These are phyloP conservation scores for Drosophila mercatorum DNA, from an alignment of 2,888 invertebrate species.

Conservation along the genomic window DNA sequence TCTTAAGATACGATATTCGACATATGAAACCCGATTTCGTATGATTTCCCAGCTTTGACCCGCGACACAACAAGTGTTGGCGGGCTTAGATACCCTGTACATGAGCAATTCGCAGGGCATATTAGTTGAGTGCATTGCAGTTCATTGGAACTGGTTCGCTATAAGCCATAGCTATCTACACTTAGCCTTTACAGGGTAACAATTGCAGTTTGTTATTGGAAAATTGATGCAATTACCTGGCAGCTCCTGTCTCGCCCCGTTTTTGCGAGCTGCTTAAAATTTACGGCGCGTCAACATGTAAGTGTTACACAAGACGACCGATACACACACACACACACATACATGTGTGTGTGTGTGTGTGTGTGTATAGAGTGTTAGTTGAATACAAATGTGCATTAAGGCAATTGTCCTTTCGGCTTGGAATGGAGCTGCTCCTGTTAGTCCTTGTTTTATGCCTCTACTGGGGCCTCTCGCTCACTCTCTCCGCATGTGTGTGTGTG, in stretches of 20 bases:
- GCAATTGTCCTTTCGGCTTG: conserved; percentile 49
- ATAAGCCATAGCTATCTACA: background rate
- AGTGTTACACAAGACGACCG: conserved; percentile 34
- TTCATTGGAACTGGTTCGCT: background rate
- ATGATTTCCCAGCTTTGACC: no score
- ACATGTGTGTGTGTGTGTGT: background rate
- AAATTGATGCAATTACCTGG: conserved; percentile 23
- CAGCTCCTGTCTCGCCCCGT: background rate
- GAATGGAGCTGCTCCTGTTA: conserved; percentile 11
- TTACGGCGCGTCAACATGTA: conserved; percentile 45
- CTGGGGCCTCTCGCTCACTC: conserved; percentile 18
- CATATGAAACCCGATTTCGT: no score
- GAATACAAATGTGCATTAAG: conserved; percentile 51
- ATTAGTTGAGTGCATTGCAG: background rate
- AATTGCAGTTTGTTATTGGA: conserved; percentile 9
- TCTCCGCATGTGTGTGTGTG: conserved; percentile 5
- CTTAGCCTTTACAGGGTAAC: background rate
- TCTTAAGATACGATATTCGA: background rate
- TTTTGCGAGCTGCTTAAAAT: conserved; percentile 31
- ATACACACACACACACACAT: conserved; percentile 15
- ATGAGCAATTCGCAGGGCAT: background rate
- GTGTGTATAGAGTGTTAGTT: conserved; percentile 1
- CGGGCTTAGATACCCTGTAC: no score
- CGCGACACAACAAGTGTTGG: no score
- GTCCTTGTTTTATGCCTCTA: conserved; percentile 22